Conservation (phyloP, 2,797 vertebrate genomes). For the Phalloptychus januarius region DNA sequence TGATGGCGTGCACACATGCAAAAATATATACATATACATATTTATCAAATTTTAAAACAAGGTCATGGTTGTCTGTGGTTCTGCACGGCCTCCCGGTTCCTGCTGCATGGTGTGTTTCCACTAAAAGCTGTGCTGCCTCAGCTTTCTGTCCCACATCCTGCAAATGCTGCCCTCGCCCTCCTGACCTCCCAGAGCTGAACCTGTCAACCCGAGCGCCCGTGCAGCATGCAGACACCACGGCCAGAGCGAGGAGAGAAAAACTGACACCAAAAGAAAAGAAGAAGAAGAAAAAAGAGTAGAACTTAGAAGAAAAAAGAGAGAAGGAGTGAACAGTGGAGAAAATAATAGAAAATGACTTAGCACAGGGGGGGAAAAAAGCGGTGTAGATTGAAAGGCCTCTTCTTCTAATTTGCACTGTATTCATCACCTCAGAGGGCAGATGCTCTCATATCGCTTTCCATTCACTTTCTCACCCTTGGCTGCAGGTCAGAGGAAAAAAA, state of each 20-base stretch:
- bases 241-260: constrained; percentile 31
- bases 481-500: constrained; percentile 67
- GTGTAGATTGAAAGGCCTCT: constrained; percentile 67
- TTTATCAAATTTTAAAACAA: constrained; percentile 43
- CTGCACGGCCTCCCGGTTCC: constrained; percentile 45
- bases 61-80: constrained; percentile 58
- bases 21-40: not conserved
- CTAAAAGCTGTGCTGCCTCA: constrained; percentile 77
- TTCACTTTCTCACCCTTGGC: constrained; percentile 70
- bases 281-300: constrained; percentile 7
- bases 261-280: constrained; percentile 7
- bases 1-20: constrained; percentile 27
- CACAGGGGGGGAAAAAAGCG: constrained; percentile 26
- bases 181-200: constrained; percentile 68
- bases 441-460: constrained; percentile 66
- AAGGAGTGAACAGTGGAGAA: constrained; percentile 36
- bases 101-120: constrained; percentile 54
- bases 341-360: constrained; percentile 65
- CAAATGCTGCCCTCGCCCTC: constrained; percentile 68
- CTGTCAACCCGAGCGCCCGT: constrained; percentile 61
- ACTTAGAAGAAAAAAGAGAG: constrained; percentile 38
- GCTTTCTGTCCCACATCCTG: constrained; percentile 72
- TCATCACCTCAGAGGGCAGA: constrained; percentile 71
- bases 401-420: constrained; percentile 69
- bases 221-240: constrained; percentile 9